Evolutionary conservation across 2,113 vertebrate species (phyloP).

Genomic region (Mus pahari): DNA sequence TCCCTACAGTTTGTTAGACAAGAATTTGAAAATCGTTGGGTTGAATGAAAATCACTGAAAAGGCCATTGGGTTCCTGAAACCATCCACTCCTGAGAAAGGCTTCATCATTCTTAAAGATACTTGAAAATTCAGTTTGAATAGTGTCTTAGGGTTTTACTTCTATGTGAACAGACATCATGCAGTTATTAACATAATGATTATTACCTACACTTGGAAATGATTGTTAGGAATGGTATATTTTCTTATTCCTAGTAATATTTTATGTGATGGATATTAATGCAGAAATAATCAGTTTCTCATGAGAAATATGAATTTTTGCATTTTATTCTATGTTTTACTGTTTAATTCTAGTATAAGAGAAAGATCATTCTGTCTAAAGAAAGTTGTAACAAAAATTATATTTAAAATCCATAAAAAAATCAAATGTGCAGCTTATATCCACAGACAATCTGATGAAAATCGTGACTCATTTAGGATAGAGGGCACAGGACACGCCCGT

Average conservation of each 20-base stretch:
- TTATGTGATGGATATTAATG: background rate
- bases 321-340: constrained; percentile 15
- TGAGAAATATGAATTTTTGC: background rate
- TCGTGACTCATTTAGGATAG: background rate
- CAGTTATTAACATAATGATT: too few relatives aligned
- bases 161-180: too few relatives aligned
- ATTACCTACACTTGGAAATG: background rate
- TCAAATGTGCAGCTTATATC: background rate
- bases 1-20: background rate
- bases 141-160: too few relatives aligned
- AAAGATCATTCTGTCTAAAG: background rate
- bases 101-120: background rate
- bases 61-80: background rate
- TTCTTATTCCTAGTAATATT: background rate
- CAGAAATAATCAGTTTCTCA: background rate
- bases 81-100: background rate
- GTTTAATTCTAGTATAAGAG: constrained; percentile 38
- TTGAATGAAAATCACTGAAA: too few relatives aligned
- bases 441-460: background rate
- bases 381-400: constrained; percentile 23
- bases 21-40: background rate
- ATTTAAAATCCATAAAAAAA: constrained; percentile 22
- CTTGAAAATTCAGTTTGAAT: background rate
- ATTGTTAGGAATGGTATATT: background rate
- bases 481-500: background rate